Evolutionary conservation across 2,797 vertebrate genomes (phyloP), one percentile per base, ranked within the genome.

Genomic region (Pitangus sulphuratus): DNA sequence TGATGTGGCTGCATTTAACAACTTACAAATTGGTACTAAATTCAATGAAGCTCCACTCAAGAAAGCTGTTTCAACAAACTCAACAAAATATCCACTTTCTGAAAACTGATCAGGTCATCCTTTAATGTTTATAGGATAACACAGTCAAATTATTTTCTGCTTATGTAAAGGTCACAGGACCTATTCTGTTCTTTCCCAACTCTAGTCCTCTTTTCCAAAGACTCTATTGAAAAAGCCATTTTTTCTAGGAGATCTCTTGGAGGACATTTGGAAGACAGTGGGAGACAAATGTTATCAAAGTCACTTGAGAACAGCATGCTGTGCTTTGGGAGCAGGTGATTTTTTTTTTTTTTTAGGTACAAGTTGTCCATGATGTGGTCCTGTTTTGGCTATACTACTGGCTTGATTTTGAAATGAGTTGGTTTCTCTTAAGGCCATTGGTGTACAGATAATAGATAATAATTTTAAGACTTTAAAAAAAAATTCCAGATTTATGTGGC

Each of bases 351-450:
- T 56, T 60, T 74, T 51, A 66, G 60, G 72, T 66, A 50, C 28
- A 15, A 0, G 0, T 18, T 94, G 57, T 72, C 54, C 16, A 4
- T 17, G 20, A 37, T 0, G 2, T 44, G 9, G 31, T 90, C 28
- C 37, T 64, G 9, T 40, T 69, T 65, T 20, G 31, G 9, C n/a
- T 19, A 0, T 60, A 2, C 3, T 50, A 1, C 14, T 89, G 15
- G 6, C 21, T 84, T 90, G 65, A 48, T 50, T 92, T 87, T 71
- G 53, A 30, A 60, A 53, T 31, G 3, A 22, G 33, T 69, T 4
- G 0, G 4, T 61, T 75, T 90, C n/a, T 89, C 5, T 40, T 42
- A 66, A 87, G 40, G 26, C 8, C 26, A 20, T 21, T 51, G 31
- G 3, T 75, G 16, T 20, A 45, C 13, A 39, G 39, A 37, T 21